Conservation (phyloP, 2,113 vertebrate genomes). For the Petrocephalus microphthalmus region DNA sequence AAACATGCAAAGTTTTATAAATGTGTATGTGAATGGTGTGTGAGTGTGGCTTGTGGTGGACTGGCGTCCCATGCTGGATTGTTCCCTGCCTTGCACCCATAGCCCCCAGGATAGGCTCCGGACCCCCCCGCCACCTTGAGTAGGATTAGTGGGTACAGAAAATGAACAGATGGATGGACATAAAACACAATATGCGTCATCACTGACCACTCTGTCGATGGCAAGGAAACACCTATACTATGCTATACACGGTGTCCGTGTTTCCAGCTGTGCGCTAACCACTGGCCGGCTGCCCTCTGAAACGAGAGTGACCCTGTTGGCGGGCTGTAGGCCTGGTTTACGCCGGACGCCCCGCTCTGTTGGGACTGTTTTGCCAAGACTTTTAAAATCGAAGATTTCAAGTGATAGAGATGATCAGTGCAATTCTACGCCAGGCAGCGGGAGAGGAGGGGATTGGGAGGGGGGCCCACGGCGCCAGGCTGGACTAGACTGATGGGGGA, state of each 20-base stretch:
- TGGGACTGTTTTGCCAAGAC: neutral
- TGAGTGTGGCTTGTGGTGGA: neutral
- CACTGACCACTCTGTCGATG: too few species aligned
- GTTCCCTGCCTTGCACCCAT: neutral
- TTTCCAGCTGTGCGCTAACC: neutral
- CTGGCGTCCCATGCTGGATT: neutral
- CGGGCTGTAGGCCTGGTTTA: neutral
- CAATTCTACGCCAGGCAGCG: neutral
- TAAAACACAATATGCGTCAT: too few species aligned
- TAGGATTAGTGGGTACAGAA: too few species aligned
- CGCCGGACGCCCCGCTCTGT: neutral
- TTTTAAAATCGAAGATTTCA: neutral
- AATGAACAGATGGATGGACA: too few species aligned
- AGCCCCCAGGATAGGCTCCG: too few species aligned
- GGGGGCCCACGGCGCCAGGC: neutral
- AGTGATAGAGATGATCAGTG: neutral
- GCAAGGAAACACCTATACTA: too few species aligned
- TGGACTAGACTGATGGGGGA: neutral
- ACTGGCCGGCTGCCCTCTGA: neutral
- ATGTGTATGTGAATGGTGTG: neutral
- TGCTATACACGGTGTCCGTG: neutral
- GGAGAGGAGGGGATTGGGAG: neutral
- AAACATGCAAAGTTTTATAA: neutral
- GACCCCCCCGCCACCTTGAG: too few species aligned
- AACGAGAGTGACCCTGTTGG: too few species aligned